Conservation (phyloP, 1,140 invertebrate genomes). For the Callitettix versicolor region DNA sequence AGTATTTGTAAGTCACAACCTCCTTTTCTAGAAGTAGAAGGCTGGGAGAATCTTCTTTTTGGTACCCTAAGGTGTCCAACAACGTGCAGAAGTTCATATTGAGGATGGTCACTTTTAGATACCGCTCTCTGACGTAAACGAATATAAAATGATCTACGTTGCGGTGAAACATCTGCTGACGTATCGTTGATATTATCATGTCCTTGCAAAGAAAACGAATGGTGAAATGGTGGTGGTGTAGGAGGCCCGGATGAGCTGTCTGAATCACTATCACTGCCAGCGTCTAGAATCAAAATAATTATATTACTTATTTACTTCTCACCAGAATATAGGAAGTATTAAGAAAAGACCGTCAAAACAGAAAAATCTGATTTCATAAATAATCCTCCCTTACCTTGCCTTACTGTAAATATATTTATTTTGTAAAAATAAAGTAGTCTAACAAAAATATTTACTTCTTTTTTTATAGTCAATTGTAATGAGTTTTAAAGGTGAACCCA, state of each 20-base stretch:
- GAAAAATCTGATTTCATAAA: too few species aligned
- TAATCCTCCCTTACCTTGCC: too few species aligned
- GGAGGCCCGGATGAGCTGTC: not conserved
- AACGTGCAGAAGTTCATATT: conserved; percentile 53
- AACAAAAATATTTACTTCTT: too few species aligned
- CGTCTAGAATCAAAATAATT: not conserved
- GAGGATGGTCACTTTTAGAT: conserved; percentile 48
- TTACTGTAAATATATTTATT: too few species aligned
- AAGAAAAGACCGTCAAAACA: too few species aligned
- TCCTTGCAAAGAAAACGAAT: not conserved
- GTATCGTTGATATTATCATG: not conserved
- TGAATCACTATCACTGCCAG: conserved; percentile 17
- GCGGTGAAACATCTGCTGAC: not conserved
- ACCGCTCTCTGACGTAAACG: conserved; percentile 50
- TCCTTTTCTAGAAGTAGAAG: not conserved
- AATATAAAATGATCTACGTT: conserved; percentile 36
- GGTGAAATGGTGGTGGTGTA: not conserved
- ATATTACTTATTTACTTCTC: too few species aligned
- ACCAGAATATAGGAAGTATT: too few species aligned
- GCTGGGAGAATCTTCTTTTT: not conserved
- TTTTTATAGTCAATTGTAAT: too few species aligned
- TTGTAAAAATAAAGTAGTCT: too few species aligned
- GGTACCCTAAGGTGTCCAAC: conserved; percentile 38
- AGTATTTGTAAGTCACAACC: too few species aligned
- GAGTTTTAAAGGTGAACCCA: too few species aligned